Conservation (phyloP, 2,113 vertebrate species). For the Vulpes lagopus region DNA sequence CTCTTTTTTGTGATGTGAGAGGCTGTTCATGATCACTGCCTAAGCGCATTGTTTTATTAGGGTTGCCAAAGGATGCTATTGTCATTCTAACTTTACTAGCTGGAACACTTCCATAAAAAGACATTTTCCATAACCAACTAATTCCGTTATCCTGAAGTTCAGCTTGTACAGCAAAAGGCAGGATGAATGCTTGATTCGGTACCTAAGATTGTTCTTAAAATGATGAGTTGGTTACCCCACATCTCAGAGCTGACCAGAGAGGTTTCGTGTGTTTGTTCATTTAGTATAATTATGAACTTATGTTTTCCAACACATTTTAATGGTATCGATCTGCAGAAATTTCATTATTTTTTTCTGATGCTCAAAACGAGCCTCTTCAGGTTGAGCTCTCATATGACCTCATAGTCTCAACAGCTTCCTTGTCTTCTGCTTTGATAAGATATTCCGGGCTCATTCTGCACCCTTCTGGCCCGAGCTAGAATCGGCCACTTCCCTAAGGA, state of each 20-base stretch:
- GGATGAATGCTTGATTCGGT: neutral
- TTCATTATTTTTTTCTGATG: neutral
- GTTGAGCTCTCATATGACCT: neutral
- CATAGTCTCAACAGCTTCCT: neutral
- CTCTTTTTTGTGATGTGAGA: neutral
- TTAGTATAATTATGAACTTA: neutral
- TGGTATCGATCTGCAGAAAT: neutral
- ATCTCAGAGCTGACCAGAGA: neutral
- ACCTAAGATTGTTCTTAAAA: neutral
- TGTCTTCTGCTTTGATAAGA: neutral
- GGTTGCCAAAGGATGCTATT: neutral
- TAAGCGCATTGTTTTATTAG: neutral
- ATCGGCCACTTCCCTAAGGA: neutral
- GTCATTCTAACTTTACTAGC: neutral
- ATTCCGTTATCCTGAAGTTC: neutral
- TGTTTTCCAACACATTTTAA: conserved; percentile 29
- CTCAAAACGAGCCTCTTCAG: neutral
- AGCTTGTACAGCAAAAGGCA: neutral
- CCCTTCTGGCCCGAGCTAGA: neutral
- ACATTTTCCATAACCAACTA: neutral
- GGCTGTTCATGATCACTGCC: neutral
- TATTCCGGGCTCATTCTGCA: neutral
- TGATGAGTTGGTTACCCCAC: neutral
- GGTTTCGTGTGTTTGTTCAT: neutral
- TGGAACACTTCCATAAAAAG: neutral